Evolutionary conservation across 2,113 vertebrate genomes (phyloP), one percentile per base, ranked within the genome.

Genomic region (Eurypyga helias): DNA sequence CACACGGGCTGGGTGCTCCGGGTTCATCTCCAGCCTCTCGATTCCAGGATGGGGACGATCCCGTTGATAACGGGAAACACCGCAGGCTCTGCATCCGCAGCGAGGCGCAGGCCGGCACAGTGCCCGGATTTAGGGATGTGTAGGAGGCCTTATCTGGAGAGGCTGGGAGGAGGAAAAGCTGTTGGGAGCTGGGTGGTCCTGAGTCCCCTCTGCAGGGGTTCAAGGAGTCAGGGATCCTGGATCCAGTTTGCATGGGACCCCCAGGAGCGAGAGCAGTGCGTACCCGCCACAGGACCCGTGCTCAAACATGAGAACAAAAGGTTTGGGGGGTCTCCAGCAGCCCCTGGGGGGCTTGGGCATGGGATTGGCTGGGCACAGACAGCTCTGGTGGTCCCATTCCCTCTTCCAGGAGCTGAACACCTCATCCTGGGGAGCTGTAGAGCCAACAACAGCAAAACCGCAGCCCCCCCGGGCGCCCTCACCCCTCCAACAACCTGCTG

Each of bases 1-100:
- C n/a, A 11, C 33, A 6, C 0, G 0, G 66, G 65, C 48, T 33
- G 2, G 0, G 31, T 1, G 3, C 25, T n/a, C 5, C 0, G 1
- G 46, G 46, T 45, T 36, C 14, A 38, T 12, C 36, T 61, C 76
- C 49, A 21, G 10, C 21, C 26, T 11, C 33, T 34, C 11, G 3
- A 20, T 24, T 60, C 36, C 6, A 0, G 28, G 17, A n/a, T 1
- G 2, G 49, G 6, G 23, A 48, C 0, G 8, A 41, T 54, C 62
- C 79, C 1, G 2, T 14, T 17, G 43, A 9, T 64, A 69, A 28
- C 16, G 1, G 43, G 58, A 34, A 61, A 10, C 43, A 8, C 9
- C n/a, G n/a, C 10, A 1, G n/a, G 57, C 38, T 15, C 41, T 8
- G 25, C 43, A 25, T 26, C 34, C 19, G 1, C 11, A 26, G 48